Evolutionary conservation across 1,140 invertebrate species (phyloP), one percentile per base, ranked within the genome.

Genomic region (Aphelinus atriplicis): DNA sequence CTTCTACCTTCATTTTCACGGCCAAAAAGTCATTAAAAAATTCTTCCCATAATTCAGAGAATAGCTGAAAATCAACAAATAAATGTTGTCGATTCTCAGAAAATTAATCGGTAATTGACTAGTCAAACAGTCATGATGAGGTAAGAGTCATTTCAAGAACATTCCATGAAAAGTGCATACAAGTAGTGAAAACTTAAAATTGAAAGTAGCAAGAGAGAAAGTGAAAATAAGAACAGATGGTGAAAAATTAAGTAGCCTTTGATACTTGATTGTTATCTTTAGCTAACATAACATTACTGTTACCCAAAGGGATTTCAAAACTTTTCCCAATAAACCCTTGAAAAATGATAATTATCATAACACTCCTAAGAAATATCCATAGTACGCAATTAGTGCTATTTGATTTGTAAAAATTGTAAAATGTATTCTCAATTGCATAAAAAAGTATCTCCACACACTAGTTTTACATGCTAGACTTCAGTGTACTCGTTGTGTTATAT

Each of bases 51-150:
- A 69, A 67, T 66, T 50, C 45, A 50, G 42, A 56, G 7, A 26
- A 71, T 68, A 68, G n/a, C 63, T 69, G 53, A 58, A 58, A 57
- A 9, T 55, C 48, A 66, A 60, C 53, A 61, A 42, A 68, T 48
- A 58, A 50, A 61, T 61, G 26, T 45, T 47, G 10, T 56, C 58
- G 53, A 56, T n/a, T 50, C 63, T 60, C 65, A 75, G 57, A 60
- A 66, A 74, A 71, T 53, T 74, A 74, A 70, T 46, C 42, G 69
- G 66, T 73, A 70, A 71, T 77, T 77, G 76, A 74, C 71, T 75
- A 75, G 73, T 64, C 46, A 48, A 75, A 58, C 47, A 70, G 73
- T 70, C 67, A 75, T 70, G 46, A 65, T 71, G 69, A 63, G 55
- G 48, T 73, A 77, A 68, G 26, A 57, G 56, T 68, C 7, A 43